These are phyloP conservation scores for Noctua fimbriata DNA, from an alignment of 2,888 invertebrate genomes.

Conservation along the genomic window DNA sequence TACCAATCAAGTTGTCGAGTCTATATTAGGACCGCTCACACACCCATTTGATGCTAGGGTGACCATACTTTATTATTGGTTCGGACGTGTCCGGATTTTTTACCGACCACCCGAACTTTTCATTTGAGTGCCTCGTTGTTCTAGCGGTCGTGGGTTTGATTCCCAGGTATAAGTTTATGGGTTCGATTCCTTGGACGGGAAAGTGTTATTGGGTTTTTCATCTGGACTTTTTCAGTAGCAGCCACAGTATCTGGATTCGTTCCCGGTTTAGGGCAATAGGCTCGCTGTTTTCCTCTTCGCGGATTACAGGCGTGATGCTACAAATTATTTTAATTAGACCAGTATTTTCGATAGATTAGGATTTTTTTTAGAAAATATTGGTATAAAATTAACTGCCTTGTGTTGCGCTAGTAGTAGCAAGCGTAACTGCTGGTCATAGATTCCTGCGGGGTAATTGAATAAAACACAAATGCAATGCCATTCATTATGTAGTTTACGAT, in stretches of 20 bases:
- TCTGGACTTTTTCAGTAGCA: not conserved
- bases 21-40: constrained; percentile 44
- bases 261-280: not conserved
- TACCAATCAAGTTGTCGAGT: constrained; percentile 47
- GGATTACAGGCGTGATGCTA: not conserved
- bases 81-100: not conserved
- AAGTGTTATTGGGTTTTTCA: not conserved
- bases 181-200: not conserved
- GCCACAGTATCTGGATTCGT: not conserved
- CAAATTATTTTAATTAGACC: not conserved
- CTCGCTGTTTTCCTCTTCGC: not conserved
- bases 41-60: constrained; percentile 10
- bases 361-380: not conserved
- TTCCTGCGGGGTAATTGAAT: not conserved
- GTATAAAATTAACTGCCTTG: not conserved
- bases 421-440: not conserved
- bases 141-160: not conserved
- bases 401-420: not conserved
- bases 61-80: not conserved
- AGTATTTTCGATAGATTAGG: not conserved
- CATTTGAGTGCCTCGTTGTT: not conserved
- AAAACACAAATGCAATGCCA: not conserved
- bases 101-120: not conserved
- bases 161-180: not conserved
- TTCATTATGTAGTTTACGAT: not conserved